phyloP scores from a whole-genome alignment of 1,140 invertebrate species.

The Atta colombica region DNA sequence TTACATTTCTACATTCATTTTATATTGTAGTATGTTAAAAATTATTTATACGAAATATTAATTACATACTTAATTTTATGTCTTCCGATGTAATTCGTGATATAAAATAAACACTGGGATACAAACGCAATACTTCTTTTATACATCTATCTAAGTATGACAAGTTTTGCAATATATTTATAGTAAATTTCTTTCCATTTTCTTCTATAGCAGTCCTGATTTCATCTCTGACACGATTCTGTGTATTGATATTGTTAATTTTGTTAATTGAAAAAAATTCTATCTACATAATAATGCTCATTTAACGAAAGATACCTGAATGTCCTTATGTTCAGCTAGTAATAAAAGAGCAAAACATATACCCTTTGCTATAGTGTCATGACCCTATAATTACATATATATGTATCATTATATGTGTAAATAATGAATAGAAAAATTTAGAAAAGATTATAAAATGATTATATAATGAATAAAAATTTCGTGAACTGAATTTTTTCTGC shows the following conservation, averaged over 20 bases:
- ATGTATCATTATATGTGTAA: neutral
- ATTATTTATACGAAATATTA: no score
- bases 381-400: slow-evolving; percentile 58
- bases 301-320: neutral
- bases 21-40: no score
- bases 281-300: no score
- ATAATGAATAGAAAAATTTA: slow-evolving; percentile 87
- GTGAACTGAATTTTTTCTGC: no score
- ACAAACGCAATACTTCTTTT: neutral
- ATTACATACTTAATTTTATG: neutral
- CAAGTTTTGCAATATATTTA: neutral
- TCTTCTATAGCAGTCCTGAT: neutral
- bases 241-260: neutral
- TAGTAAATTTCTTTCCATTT: neutral
- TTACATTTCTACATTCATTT: no score
- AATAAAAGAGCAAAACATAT: neutral
- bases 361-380: neutral
- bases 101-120: neutral
- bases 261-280: no score
- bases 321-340: neutral
- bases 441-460: slow-evolving; percentile 84
- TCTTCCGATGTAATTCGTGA: neutral
- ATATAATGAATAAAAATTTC: slow-evolving; percentile 75
- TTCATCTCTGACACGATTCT: neutral
- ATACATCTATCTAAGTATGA: neutral